Evolutionary conservation across 92 coral and sea anemone genomes (phyloP), one percentile per base, ranked within the genome.

Genomic region (Blastomussa wellsi): DNA sequence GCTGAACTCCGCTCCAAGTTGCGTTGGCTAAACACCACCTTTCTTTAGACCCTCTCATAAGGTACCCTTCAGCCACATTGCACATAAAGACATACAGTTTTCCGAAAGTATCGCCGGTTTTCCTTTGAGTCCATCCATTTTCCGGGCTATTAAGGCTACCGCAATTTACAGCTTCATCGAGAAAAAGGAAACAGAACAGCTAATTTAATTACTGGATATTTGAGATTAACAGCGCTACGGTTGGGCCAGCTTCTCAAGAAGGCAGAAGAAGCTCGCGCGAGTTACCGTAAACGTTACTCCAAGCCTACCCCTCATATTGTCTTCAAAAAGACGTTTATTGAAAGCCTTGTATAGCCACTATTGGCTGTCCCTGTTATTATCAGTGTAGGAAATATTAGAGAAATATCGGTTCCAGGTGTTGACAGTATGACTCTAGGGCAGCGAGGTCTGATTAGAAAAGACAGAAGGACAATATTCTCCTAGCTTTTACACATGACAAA

Each of bases 1-100:
- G 94, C 20, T 85, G 90, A 9, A 26, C 66, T 44, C 98, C 98
- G 59, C 92, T 91, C 98, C 98, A 95, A 0, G 80, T 84, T 77
- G 91, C 91, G 64, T 90, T 91, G 14, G 92, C 97, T 77, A 78
- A 92, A 31, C 98, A 95, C 31, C 68, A 69, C 31, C 98, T 92
- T 32, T 48, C 76, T 1, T 66, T 65, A 35, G 98, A 82, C 1
- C 98, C 98, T 51, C 62, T 81, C 78, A 85, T 69, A 6, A 83
- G 75, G 82, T 89, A 91, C 13, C 98, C 97, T 65, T 86, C 81
- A 16, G 80, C 84, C 5, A 44, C 79, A 71, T 93, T 79, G 76
- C 98, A 95, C 53, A 80, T 82, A 81, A 93, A 93, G 53, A 74
- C 78, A 73, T 88, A 90, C 28, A 82, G 24, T 17, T 78, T 84